Base-by-base conservation (phyloP, 2,113 vertebrate species). In the Mystacornis crossleyi region DNA sequence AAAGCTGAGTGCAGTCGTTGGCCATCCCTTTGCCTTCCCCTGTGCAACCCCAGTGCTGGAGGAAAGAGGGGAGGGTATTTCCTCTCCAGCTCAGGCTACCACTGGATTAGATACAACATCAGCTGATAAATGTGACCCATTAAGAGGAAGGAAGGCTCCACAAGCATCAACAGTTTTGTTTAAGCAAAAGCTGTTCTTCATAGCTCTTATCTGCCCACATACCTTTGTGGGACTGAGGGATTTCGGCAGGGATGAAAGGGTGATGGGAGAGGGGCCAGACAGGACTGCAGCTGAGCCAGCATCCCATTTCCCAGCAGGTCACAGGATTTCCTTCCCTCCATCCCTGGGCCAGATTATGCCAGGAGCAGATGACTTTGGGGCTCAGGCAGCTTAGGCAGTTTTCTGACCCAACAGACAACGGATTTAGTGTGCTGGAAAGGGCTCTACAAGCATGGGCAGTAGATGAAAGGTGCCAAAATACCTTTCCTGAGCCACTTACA, bases 41-140 rank as follows among this genome's bases (percentile, higher is more conserved):
- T 4, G 1, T 8, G 38, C 64, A 33, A 3, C 7, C 14, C 2
- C 0, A 7, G n/a, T 12, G 58, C 42, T 4, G 2, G n/a, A 53
- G 48, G 48, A 23, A 61, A 45, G 65, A 60, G 21, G 14, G 14
- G 23, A 58, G 12, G 18, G 47, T 9, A 34, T 71, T 62, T 67
- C 34, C 20, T 50, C 17, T 40, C 53, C 57, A 40, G n/a, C 38
- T 79, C 55, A 40, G 53, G 26, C 64, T n/a, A 4, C 18, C 24
- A 4, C 60, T 50, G 24, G 13, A 8, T 45, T 40, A 48, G 69
- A 26, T 28, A 10, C 20, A 53, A 25, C 28, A 29, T 10, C 42
- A 58, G 43, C 9, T 77, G 62, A 8, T 38, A 19, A 62, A 42
- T 10, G 62, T 57, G 51, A 45, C 62, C 17, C 26, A 2, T 8